Percentiles rank a stretch among this genome's conserved stretches.
Evolutionary conservation across 1,140 invertebrate species (phyloP).

Genomic region (Trichonephila clavata): DNA sequence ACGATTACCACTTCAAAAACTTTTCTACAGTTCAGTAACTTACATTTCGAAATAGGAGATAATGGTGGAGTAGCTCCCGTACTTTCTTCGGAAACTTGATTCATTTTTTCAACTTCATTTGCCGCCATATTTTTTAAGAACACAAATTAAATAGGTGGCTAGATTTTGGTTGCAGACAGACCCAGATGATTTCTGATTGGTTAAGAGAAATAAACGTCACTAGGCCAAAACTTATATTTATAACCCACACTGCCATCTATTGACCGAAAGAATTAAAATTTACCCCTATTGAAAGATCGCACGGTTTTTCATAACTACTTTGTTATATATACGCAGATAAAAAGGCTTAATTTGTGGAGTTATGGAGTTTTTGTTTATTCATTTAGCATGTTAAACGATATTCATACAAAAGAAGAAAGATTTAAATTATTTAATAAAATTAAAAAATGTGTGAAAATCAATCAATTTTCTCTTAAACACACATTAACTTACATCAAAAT

Average conservation of each 20-base stretch:
- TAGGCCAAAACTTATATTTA: background rate
- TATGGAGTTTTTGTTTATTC: too few relatives aligned
- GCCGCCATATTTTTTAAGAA: slow-evolving; percentile 31
- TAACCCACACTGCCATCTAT: background rate
- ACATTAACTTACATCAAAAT: too few relatives aligned
- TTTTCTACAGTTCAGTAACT: background rate
- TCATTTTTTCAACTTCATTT: background rate
- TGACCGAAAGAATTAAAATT: background rate
- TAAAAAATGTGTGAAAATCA: too few relatives aligned
- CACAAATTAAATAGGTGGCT: background rate
- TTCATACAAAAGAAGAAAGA: too few relatives aligned
- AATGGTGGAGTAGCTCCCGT: slow-evolving; percentile 20
- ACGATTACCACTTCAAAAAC: background rate
- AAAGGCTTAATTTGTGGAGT: too few relatives aligned
- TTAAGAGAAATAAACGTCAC: background rate
- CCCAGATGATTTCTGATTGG: background rate
- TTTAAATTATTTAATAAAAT: too few relatives aligned
- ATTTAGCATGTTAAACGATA: too few relatives aligned
- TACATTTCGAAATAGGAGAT: background rate
- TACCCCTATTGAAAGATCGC: too few relatives aligned
- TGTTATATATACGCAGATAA: too few relatives aligned
- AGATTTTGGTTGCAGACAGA: too few relatives aligned
- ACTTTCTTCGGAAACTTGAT: slow-evolving; percentile 32
- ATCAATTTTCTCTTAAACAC: too few relatives aligned
- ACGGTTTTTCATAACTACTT: too few relatives aligned